Evolutionary conservation across 1,140 invertebrate species (phyloP).

Genomic region (Akabosia matsudoensis): DNA sequence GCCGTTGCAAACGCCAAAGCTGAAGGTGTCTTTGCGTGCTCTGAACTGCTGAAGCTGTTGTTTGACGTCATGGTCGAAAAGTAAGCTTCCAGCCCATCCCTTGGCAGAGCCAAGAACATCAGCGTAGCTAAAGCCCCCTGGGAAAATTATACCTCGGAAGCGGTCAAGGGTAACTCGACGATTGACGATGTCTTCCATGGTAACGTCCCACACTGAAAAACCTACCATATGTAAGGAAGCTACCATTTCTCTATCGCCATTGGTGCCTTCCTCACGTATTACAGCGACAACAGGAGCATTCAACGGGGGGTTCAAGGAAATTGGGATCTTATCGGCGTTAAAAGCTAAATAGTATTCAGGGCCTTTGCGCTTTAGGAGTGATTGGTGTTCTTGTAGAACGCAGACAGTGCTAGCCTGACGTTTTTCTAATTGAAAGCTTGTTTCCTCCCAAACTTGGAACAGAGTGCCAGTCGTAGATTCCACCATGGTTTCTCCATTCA

Average conservation of each 20-base stretch:
- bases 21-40: conserved; percentile 77
- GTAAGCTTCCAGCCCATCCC: conserved; percentile 91
- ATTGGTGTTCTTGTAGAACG: conserved; percentile 72
- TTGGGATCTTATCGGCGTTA: conserved; percentile 58
- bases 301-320: not conserved
- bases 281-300: conserved; percentile 73
- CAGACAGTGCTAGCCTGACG: conserved; percentile 76
- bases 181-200: conserved; percentile 80
- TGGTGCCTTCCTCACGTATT: conserved; percentile 92
- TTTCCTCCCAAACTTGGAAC: conserved; percentile 89
- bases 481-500: conserved; percentile 62
- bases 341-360: conserved; percentile 67
- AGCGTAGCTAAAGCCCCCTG: conserved; percentile 96
- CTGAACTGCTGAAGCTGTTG: conserved; percentile 73
- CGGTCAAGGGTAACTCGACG: conserved; percentile 67
- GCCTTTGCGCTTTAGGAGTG: conserved; percentile 57
- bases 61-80: conserved; percentile 65
- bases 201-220: conserved; percentile 88
- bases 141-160: conserved; percentile 88
- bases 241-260: conserved; percentile 96
- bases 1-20: conserved; percentile 95
- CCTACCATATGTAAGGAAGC: conserved; percentile 86
- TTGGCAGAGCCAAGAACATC: conserved; percentile 94
- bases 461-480: conserved; percentile 63
- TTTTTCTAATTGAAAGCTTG: conserved; percentile 83